Percentiles rank a stretch among this genome's conserved stretches.
Evolutionary conservation across 2,797 vertebrate species (phyloP).

Genomic region (Threskiornis aethiopicus): DNA sequence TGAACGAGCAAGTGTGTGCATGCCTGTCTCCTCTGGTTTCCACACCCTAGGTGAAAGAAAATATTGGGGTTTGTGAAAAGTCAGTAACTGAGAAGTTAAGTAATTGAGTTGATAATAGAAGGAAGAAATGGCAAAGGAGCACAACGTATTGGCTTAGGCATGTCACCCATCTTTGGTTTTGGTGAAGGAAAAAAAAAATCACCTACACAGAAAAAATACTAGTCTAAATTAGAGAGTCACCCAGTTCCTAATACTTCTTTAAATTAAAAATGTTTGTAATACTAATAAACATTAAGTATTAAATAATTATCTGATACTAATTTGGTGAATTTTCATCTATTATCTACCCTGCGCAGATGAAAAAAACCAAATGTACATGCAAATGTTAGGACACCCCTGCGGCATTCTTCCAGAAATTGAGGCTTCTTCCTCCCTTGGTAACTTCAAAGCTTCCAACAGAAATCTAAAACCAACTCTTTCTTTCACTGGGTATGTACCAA

Average conservation of each 20-base stretch:
- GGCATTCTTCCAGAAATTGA: neutral
- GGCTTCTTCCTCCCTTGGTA: neutral
- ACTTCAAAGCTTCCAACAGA: constrained; percentile 13
- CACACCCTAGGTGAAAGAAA: neutral
- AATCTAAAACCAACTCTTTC: neutral
- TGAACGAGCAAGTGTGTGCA: neutral
- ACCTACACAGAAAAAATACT: neutral
- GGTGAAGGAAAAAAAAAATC: neutral
- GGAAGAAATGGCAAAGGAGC: neutral
- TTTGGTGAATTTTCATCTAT: neutral
- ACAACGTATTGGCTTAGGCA: neutral
- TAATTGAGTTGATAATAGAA: neutral
- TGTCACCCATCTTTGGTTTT: neutral
- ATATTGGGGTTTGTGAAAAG: neutral
- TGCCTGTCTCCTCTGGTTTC: neutral
- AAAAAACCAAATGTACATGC: neutral
- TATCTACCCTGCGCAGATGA: neutral
- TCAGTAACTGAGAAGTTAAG: neutral
- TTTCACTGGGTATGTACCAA: neutral
- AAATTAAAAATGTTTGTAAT: neutral
- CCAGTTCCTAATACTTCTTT: neutral
- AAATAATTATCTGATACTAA: neutral
- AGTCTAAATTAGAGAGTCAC: neutral
- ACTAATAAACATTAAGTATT: neutral
- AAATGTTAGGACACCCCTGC: neutral